Evolutionary conservation across 2,113 vertebrate species (phyloP).

Genomic region (Dinomys branickii): DNA sequence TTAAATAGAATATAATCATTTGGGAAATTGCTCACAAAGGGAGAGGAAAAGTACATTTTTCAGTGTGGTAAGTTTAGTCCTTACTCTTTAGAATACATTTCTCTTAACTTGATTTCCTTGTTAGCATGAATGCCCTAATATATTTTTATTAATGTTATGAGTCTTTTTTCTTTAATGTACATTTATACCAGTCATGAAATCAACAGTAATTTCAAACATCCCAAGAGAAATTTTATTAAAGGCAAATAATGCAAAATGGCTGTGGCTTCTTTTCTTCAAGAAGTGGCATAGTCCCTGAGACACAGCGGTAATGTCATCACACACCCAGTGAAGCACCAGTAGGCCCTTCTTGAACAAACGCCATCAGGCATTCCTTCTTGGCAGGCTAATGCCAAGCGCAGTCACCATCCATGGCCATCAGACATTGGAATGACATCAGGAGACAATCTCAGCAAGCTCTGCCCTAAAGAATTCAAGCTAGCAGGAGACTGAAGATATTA

Average conservation of each 20-base stretch:
- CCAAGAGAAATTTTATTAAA: slow-evolving; percentile 49
- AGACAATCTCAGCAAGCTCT: slow-evolving; percentile 71
- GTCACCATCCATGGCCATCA: slow-evolving; percentile 78
- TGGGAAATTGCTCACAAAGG: slow-evolving; percentile 33
- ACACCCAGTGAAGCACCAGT: not conserved
- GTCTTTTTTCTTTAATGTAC: not conserved
- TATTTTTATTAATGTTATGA: not conserved
- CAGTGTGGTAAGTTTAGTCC: not conserved
- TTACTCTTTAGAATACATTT: not conserved
- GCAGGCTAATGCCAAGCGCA: slow-evolving; percentile 56
- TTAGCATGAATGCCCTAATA: not conserved
- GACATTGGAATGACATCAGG: slow-evolving; percentile 79
- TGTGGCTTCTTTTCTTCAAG: slow-evolving; percentile 23
- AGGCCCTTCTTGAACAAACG: slow-evolving; percentile 78
- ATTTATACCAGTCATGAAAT: not conserved
- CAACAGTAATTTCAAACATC: slow-evolving; percentile 1
- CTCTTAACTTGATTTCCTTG: not conserved
- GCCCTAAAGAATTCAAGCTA: slow-evolving; percentile 76
- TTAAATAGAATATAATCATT: not conserved
- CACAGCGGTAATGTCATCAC: slow-evolving; percentile 48
- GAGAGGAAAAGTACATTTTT: not conserved
- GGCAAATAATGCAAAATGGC: not conserved
- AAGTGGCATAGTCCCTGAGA: slow-evolving; percentile 64
- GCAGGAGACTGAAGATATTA: slow-evolving; percentile 74
- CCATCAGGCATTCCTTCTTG: slow-evolving; percentile 70